phyloP scores from a whole-genome alignment of 2,113 vertebrate genomes.

The Cephalopterus ornatus region DNA sequence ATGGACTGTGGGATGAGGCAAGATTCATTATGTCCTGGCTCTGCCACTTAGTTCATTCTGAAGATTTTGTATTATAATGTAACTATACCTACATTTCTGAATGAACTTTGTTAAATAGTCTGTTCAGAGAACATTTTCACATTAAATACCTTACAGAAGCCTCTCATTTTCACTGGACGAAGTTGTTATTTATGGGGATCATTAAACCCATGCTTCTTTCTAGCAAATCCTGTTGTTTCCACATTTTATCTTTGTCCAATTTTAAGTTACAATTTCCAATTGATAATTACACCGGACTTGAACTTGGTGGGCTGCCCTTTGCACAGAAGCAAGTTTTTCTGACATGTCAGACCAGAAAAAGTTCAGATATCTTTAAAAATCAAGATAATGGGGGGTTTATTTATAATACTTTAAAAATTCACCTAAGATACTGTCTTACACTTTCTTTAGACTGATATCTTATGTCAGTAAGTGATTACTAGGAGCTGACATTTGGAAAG shows the following conservation, averaged over 20 bases:
- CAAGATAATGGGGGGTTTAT: neutral
- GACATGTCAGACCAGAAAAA: neutral
- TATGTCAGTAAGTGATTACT: neutral
- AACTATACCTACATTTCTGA: neutral
- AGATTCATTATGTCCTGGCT: conserved; percentile 35
- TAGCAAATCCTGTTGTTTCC: neutral
- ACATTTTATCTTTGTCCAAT: neutral
- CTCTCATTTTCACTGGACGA: neutral
- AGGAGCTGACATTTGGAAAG: neutral
- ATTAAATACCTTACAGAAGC: neutral
- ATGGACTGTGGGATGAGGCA: conserved; percentile 34
- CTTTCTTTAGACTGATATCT: neutral
- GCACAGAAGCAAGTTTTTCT: neutral
- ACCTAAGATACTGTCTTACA: neutral
- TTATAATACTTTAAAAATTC: neutral
- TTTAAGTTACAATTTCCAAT: neutral
- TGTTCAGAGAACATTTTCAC: neutral
- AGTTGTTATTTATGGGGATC: neutral
- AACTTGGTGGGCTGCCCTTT: neutral
- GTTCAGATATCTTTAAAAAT: neutral
- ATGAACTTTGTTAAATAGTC: neutral
- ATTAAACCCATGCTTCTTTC: neutral
- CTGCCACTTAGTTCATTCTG: conserved; percentile 6
- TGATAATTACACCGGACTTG: neutral
- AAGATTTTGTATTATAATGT: conserved; percentile 18